These are phyloP conservation scores for Mastomys natalensis DNA, from an alignment of 2,113 vertebrate species.

Conservation along the genomic window DNA sequence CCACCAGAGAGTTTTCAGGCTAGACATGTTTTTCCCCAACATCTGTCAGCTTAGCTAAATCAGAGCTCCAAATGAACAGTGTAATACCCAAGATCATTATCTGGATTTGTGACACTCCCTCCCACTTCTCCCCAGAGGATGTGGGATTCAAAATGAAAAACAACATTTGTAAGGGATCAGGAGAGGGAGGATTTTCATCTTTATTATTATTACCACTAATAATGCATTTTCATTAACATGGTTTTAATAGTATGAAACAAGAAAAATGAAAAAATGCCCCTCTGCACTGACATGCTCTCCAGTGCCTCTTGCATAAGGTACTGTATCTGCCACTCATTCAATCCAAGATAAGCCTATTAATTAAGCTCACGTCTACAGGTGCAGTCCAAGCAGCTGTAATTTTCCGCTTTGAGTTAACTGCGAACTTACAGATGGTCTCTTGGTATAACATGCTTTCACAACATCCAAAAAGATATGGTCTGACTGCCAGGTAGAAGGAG, in stretches of 20 bases:
- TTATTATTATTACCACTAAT: slow-evolving; percentile 76
- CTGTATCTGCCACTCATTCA: slow-evolving; percentile 55
- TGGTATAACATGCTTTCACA: background rate
- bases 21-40: slow-evolving; percentile 83
- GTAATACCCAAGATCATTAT: slow-evolving; percentile 83
- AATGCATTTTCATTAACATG: slow-evolving; percentile 81
- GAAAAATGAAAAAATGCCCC: slow-evolving; percentile 61
- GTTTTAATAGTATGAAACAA: slow-evolving; percentile 72
- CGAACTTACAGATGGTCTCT: slow-evolving; percentile 72
- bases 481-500: slow-evolving; percentile 59
- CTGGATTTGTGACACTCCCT: slow-evolving; percentile 81
- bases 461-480: slow-evolving; percentile 29
- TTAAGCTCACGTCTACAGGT: slow-evolving; percentile 76
- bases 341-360: slow-evolving; percentile 77
- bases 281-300: slow-evolving; percentile 1
- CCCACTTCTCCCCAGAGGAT: slow-evolving; percentile 74
- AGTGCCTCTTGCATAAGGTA: slow-evolving; percentile 29
- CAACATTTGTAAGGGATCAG: slow-evolving; percentile 80
- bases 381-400: slow-evolving; percentile 57
- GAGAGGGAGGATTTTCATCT: slow-evolving; percentile 77
- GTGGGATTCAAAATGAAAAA: slow-evolving; percentile 78
- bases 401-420: slow-evolving; percentile 61
- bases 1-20: slow-evolving; percentile 81
- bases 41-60: slow-evolving; percentile 84
- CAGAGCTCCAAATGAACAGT: slow-evolving; percentile 83